Evolutionary conservation across 2,888 invertebrate genomes (phyloP).

Genomic region (Torymus tubicola): DNA sequence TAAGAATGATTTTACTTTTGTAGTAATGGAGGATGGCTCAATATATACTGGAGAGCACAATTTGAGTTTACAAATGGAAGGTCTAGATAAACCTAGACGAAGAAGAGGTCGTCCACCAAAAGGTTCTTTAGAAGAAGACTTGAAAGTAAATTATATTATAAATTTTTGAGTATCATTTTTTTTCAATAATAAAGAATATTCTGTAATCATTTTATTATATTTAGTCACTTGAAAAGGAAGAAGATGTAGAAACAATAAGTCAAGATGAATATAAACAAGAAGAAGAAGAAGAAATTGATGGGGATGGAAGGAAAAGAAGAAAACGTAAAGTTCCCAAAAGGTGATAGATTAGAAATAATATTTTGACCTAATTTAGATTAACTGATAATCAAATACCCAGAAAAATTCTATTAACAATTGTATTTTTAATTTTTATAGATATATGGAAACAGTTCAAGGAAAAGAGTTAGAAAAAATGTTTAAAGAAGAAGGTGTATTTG

Average conservation of each 20-base stretch:
- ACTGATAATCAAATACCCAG: too few species aligned
- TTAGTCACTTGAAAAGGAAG: constrained; percentile 53
- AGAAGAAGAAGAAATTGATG: constrained; percentile 76
- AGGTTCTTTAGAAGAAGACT: constrained; percentile 69
- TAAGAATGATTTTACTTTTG: constrained; percentile 59
- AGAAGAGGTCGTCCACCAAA: constrained; percentile 86
- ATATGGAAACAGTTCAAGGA: constrained; percentile 79
- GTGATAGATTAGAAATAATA: constrained; percentile 58
- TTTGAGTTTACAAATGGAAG: constrained; percentile 81
- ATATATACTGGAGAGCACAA: constrained; percentile 83
- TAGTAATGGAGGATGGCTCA: constrained; percentile 81
- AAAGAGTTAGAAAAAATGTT: constrained; percentile 86
- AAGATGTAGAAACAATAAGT: constrained; percentile 65
- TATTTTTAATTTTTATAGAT: constrained; percentile 64
- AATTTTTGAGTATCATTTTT: not conserved
- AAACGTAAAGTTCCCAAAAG: constrained; percentile 82
- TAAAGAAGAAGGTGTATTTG: constrained; percentile 84
- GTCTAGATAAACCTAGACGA: constrained; percentile 82
- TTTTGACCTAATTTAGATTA: too few species aligned
- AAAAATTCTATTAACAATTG: too few species aligned
- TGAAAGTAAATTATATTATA: constrained; percentile 55
- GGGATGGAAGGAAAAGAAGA: constrained; percentile 80
- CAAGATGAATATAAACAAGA: constrained; percentile 73
- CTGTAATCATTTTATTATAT: not conserved
- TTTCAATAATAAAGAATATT: not conserved